A percentile compares a stretch with the other conserved stretches of the same genome.
Conservation (phyloP, 2,888 invertebrate genomes). For the Orthosia gracilis region DNA sequence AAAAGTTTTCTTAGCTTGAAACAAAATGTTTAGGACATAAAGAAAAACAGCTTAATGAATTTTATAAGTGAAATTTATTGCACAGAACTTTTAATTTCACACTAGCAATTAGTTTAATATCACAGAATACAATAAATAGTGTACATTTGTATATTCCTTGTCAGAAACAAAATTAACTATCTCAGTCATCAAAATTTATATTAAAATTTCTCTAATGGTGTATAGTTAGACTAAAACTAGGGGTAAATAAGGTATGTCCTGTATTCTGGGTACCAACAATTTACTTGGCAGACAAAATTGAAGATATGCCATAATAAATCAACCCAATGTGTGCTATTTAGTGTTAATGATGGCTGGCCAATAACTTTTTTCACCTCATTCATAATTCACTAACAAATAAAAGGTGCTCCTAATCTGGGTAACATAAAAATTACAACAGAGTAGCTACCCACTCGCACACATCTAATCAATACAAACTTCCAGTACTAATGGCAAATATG, state of each 20-base stretch:
- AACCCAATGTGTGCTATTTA: conserved; percentile 8
- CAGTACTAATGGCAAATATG: neutral
- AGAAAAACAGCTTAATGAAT: conserved; percentile 14
- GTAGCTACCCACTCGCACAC: conserved; percentile 1
- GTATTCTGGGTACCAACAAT: conserved; percentile 9
- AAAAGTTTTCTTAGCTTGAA: neutral
- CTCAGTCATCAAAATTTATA: conserved; percentile 68
- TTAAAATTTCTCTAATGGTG: conserved; percentile 23
- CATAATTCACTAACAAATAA: conserved; percentile 11
- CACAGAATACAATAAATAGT: conserved; percentile 73
- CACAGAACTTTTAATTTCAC: conserved; percentile 62
- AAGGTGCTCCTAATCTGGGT: conserved; percentile 12
- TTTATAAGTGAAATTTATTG: conserved; percentile 61
- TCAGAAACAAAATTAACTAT: conserved; percentile 62
- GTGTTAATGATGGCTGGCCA: conserved; percentile 16
- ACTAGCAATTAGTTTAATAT: conserved; percentile 73
- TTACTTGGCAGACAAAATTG: conserved; percentile 3
- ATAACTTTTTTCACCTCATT: conserved; percentile 14
- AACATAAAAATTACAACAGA: conserved; percentile 15
- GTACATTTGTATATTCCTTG: conserved; percentile 54
- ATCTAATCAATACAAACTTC: conserved; percentile 11
- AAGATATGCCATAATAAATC: neutral
- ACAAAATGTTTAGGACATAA: neutral
- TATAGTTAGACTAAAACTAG: conserved; percentile 30
- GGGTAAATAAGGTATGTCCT: neutral